Percentiles rank a stretch among this genome's conserved stretches.
Evolutionary conservation across 2,113 vertebrate genomes (phyloP).

Genomic region (Grallaria varia): DNA sequence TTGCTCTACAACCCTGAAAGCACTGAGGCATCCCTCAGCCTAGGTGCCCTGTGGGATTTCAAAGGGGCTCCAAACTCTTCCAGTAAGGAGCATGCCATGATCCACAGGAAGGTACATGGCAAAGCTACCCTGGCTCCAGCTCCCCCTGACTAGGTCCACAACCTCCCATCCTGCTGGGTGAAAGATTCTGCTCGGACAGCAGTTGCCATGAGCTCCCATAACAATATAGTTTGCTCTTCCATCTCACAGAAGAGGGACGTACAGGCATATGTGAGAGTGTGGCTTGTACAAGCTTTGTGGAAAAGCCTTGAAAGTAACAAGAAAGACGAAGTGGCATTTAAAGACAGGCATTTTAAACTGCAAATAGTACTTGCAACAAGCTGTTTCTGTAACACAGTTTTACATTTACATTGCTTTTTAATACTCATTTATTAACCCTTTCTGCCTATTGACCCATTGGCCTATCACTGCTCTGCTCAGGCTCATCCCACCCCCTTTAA

Average conservation of each 20-base stretch:
- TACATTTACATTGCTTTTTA: not conserved
- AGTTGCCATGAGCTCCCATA: not conserved
- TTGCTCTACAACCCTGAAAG: not conserved
- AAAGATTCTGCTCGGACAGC: not conserved
- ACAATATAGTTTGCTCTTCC: not conserved
- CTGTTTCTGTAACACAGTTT: not conserved
- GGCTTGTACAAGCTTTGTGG: not conserved
- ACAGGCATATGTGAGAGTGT: accelerated
- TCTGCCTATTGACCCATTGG: not conserved
- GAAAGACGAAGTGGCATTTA: accelerated
- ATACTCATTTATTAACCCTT: not conserved
- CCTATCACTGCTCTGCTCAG: not conserved
- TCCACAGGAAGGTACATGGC: not conserved
- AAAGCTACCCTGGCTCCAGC: not conserved
- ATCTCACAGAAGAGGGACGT: not conserved
- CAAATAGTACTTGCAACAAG: not conserved
- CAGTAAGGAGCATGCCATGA: accelerated
- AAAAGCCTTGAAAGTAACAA: not conserved
- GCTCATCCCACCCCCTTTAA: not conserved
- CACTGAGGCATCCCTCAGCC: not conserved
- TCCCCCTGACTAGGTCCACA: not conserved
- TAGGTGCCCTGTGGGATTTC: not conserved
- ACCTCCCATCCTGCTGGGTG: not conserved
- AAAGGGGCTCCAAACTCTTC: not conserved
- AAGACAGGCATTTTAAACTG: not conserved